Base-by-base conservation (phyloP, 1,140 invertebrate genomes). In the Neodiprion fabricii region DNA sequence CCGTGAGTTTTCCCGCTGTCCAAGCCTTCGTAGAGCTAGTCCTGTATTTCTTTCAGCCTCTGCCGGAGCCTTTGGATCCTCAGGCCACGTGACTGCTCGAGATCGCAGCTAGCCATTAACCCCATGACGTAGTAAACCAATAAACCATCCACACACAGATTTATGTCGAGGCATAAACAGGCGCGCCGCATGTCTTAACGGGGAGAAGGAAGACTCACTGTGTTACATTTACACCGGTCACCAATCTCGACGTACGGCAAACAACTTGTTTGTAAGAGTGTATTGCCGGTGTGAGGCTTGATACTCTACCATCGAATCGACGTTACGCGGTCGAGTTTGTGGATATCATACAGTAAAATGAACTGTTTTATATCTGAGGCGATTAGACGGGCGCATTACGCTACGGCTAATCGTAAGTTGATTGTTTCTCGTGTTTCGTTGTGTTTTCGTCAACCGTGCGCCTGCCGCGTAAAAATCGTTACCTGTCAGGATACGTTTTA, bases 401-500 rank as follows among this genome's bases (percentile, higher is more conserved):
- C 28, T 40, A 40, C 28, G 28, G 28, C 28, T 40, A 40, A 21
- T 21, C 17, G 17, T 21, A 21, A 40, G 5, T 40, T 40, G 28
- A 40, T 40, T 40, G 28, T 40, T 40, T 40, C 28, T 40, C 28
- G 5, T 40, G 28, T 40, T 40, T 40, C 28, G 28, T 40, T 40
- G 28, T 0, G 0, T 40, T 40, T 40, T 5, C 28, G 28, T 40
- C 28, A 40, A 40, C 28, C 28, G 28, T 40, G 28, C 5, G 28
- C 28, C 28, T 40, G 28, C 28, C 28, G 28, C 28, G 53, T 61
- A 21, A 47, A 69, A 21, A 69, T 69, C 67, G 67, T 69, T 23
- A 69, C 12, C 67, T 69, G 67, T 69, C 67, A 69, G 67, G 17
- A 47, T 21, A 23, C 21, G n/a, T 47, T 69, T 69, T 69, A 69